phyloP scores from a whole-genome alignment of 2,888 invertebrate species.

The Augochlorella aurata region DNA sequence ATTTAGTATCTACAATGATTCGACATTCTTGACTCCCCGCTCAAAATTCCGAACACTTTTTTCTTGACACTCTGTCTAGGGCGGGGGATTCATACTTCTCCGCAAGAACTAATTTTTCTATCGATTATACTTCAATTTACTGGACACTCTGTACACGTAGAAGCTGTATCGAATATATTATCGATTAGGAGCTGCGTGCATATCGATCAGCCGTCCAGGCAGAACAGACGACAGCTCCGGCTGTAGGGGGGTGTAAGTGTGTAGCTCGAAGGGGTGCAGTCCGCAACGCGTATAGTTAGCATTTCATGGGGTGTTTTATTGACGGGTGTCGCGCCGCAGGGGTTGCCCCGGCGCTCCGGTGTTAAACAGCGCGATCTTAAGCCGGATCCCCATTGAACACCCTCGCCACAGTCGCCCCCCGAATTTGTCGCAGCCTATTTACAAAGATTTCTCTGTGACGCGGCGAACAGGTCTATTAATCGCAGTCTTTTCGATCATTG shows the following conservation, averaged over 20 bases:
- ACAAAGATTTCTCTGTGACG: constrained; percentile 43
- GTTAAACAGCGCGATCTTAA: constrained; percentile 77
- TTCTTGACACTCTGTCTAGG: too few relatives aligned
- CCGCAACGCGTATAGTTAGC: constrained; percentile 74
- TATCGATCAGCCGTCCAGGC: constrained; percentile 15
- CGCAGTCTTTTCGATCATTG: constrained; percentile 23
- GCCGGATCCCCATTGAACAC: constrained; percentile 69
- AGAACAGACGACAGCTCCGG: constrained; percentile 41
- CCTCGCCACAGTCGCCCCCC: constrained; percentile 45
- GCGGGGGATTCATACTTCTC: too few relatives aligned
- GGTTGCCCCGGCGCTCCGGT: constrained; percentile 63
- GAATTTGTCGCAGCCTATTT: constrained; percentile 52
- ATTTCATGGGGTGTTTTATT: constrained; percentile 76
- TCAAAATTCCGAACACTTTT: too few relatives aligned
- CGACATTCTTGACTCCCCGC: too few relatives aligned
- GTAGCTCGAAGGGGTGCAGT: constrained; percentile 56
- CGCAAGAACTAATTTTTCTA: too few relatives aligned
- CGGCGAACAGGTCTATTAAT: constrained; percentile 65
- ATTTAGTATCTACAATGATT: too few relatives aligned
- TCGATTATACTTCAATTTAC: too few relatives aligned
- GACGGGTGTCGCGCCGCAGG: constrained; percentile 74
- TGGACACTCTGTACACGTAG: too few relatives aligned
- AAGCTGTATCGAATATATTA: background rate
- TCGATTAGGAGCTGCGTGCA: constrained; percentile 12
- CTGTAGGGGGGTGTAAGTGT: constrained; percentile 42